Percentiles rank a stretch among this genome's conserved stretches.
These are phyloP conservation scores for Sinohyriopsis cumingii DNA, from an alignment of 2,888 invertebrate species.

Conservation along the genomic window DNA sequence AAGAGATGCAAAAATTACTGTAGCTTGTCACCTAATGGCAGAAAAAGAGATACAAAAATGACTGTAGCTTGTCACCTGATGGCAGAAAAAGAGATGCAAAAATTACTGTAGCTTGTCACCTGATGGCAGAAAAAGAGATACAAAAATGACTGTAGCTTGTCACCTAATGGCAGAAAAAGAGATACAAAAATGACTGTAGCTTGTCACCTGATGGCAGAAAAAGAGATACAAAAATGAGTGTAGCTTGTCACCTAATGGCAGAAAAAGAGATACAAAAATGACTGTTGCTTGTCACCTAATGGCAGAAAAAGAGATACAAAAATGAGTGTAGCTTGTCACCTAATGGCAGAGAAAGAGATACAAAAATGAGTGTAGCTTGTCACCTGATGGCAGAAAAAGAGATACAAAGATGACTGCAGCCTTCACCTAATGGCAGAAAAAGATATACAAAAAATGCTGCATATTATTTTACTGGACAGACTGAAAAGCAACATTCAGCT, in stretches of 20 bases:
- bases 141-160: constrained; percentile 80
- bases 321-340: constrained; percentile 84
- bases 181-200: constrained; percentile 77
- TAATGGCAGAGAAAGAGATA: constrained; percentile 80
- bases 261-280: constrained; percentile 76
- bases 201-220: constrained; percentile 86
- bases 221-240: constrained; percentile 75
- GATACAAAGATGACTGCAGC: constrained; percentile 77
- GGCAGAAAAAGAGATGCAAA: constrained; percentile 77
- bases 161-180: constrained; percentile 84
- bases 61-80: constrained; percentile 86
- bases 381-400: constrained; percentile 84
- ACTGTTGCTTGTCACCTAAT: constrained; percentile 86
- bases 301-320: constrained; percentile 77
- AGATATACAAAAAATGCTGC: constrained; percentile 55
- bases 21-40: too few relatives aligned
- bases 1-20: too few relatives aligned
- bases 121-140: constrained; percentile 80
- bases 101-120: constrained; percentile 84
- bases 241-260: constrained; percentile 86
- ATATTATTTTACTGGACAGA: too few relatives aligned
- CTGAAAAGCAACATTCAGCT: too few relatives aligned
- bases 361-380: constrained; percentile 80
- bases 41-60: too few relatives aligned
- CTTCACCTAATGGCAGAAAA: constrained; percentile 86